These are phyloP conservation scores for Tangara arthus DNA, from an alignment of 2,797 vertebrate species.

Conservation along the genomic window DNA sequence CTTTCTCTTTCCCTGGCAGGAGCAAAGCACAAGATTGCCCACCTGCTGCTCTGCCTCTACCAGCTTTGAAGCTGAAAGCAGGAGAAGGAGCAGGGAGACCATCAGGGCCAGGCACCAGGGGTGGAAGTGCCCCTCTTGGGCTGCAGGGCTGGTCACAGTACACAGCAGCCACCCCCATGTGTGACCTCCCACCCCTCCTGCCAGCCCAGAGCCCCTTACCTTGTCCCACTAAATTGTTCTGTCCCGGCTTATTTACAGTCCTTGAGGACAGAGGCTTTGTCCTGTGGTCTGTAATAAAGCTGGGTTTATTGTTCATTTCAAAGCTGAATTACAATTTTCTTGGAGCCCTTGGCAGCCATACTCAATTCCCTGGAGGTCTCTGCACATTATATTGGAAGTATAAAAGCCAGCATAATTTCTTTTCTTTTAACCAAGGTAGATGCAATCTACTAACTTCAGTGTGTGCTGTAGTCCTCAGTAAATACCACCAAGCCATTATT, in stretches of 20 bases:
- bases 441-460: not conserved
- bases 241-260: not conserved
- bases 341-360: not conserved
- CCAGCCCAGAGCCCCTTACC: not conserved
- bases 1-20: not conserved
- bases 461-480: not conserved
- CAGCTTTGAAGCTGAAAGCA: not conserved
- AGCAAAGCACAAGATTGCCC: not conserved
- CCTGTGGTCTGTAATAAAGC: not conserved
- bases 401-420: not conserved
- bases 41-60: not conserved
- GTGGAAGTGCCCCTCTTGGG: not conserved
- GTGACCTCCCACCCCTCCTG: rapidly evolving
- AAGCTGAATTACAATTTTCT: not conserved
- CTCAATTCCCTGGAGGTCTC: not conserved
- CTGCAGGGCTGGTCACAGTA: not conserved
- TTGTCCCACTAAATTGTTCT: not conserved
- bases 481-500: not conserved
- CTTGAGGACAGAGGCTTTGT: constrained; percentile 5
- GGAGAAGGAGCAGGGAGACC: not conserved
- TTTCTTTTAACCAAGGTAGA: not conserved
- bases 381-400: not conserved
- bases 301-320: not conserved
- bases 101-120: rapidly evolving
- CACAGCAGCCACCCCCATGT: not conserved